Percentiles rank a stretch among this genome's conserved stretches.
phyloP scores from a whole-genome alignment of 2,888 invertebrate species.

The Conops quadrifasciatus region DNA sequence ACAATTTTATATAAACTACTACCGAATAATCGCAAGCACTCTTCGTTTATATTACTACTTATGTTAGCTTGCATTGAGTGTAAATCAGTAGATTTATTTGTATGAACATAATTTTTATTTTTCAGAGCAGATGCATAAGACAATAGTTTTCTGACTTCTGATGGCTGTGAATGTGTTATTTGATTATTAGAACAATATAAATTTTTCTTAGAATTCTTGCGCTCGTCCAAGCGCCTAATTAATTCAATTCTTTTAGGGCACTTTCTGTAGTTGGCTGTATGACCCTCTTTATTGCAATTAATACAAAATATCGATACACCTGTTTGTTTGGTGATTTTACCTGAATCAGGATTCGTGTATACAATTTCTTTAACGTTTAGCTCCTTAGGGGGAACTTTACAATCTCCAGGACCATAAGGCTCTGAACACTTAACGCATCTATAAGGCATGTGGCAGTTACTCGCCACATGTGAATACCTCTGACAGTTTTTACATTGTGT shows the following conservation, averaged over 20 bases:
- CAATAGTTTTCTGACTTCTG: no score
- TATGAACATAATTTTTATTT: no score
- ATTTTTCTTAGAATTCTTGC: no score
- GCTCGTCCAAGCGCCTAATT: no score
- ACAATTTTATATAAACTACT: background rate
- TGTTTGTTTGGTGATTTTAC: conserved; percentile 1
- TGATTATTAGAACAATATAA: no score
- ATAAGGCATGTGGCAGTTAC: conserved; percentile 13
- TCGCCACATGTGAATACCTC: background rate
- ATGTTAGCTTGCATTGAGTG: no score
- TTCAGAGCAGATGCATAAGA: no score
- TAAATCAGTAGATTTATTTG: no score
- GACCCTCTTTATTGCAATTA: conserved; percentile 17
- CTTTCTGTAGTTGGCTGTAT: conserved; percentile 16
- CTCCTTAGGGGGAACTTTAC: conserved; percentile 20
- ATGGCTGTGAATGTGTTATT: no score
- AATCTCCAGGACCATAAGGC: conserved; percentile 1
- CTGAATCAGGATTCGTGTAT: conserved; percentile 11
- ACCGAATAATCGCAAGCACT: conserved; percentile 20
- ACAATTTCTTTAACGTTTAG: conserved; percentile 6
- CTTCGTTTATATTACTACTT: conserved; percentile 3
- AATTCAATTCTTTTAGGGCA: no score
- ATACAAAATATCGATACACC: conserved; percentile 6
- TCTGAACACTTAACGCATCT: conserved; percentile 5
- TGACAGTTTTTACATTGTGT: conserved; percentile 29